Conservation (phyloP, 2,797 vertebrate genomes). For the Squalus acanthias region DNA sequence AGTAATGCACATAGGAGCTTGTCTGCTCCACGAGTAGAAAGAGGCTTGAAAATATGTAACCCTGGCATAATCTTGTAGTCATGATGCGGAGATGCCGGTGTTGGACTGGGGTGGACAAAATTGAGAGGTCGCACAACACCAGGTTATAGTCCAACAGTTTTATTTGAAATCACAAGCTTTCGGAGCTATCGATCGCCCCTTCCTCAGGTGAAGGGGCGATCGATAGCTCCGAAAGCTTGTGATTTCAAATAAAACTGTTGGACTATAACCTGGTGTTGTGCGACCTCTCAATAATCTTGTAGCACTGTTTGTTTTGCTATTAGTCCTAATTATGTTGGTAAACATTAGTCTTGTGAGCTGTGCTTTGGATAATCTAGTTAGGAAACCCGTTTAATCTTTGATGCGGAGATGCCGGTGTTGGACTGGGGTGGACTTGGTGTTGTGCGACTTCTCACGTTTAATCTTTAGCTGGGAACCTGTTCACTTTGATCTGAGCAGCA, state of each 20-base stretch:
- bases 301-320: slow-evolving; percentile 18
- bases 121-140: too few species aligned
- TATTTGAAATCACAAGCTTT: too few species aligned
- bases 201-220: too few species aligned
- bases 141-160: too few species aligned
- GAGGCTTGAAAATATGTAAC: background rate
- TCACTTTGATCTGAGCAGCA: slow-evolving; percentile 12
- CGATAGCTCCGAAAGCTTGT: too few species aligned
- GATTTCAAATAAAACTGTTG: too few species aligned
- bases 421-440: too few species aligned
- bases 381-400: background rate
- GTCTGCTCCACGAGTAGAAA: background rate
- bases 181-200: too few species aligned
- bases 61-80: background rate
- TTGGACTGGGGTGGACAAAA: too few species aligned
- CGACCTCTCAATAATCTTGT: background rate
- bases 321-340: background rate
- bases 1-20: background rate
- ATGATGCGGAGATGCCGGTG: too few species aligned
- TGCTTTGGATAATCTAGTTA: background rate
- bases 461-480: slow-evolving; percentile 9
- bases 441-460: background rate
- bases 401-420: too few species aligned
- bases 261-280: too few species aligned
- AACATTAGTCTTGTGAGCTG: background rate